Evolutionary conservation across 2,113 vertebrate species (phyloP).

Genomic region (Lophochroa leadbeateri): DNA sequence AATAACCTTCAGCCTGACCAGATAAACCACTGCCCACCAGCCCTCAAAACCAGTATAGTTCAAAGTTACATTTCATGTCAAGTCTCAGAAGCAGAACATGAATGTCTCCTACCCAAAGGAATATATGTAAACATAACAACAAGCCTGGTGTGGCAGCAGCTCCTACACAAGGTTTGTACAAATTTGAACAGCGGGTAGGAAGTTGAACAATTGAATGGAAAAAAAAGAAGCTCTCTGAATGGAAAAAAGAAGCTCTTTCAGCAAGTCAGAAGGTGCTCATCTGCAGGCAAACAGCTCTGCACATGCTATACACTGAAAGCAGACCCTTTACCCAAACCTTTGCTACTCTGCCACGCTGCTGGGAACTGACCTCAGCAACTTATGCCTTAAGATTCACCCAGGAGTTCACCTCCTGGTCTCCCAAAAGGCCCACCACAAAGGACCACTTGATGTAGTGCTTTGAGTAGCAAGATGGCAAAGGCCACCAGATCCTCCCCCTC

Average conservation of each 20-base stretch:
- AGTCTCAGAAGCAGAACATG: constrained; percentile 55
- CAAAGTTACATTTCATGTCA: constrained; percentile 43
- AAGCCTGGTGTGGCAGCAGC: constrained; percentile 33
- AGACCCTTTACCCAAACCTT: constrained; percentile 8
- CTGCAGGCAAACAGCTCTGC: neutral
- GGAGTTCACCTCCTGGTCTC: neutral
- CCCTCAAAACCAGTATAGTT: constrained; percentile 45
- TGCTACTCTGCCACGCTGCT: constrained; percentile 9
- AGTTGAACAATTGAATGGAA: constrained; percentile 41
- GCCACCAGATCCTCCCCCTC: constrained; percentile 17
- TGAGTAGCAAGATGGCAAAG: constrained; percentile 36
- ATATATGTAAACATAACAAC: constrained; percentile 55
- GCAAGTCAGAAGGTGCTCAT: constrained; percentile 59
- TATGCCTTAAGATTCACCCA: neutral
- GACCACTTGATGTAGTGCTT: neutral
- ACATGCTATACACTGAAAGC: neutral
- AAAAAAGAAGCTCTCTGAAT: constrained; percentile 56
- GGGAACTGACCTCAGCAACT: constrained; percentile 8
- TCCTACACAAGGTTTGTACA: constrained; percentile 60
- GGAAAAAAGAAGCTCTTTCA: constrained; percentile 58
- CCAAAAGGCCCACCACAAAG: neutral
- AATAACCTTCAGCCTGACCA: constrained; percentile 27
- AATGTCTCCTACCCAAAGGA: constrained; percentile 32
- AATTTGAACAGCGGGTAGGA: constrained; percentile 22
- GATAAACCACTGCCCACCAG: constrained; percentile 38